Base-by-base conservation (phyloP, 2,113 vertebrate genomes). In the Willisornis vidua region DNA sequence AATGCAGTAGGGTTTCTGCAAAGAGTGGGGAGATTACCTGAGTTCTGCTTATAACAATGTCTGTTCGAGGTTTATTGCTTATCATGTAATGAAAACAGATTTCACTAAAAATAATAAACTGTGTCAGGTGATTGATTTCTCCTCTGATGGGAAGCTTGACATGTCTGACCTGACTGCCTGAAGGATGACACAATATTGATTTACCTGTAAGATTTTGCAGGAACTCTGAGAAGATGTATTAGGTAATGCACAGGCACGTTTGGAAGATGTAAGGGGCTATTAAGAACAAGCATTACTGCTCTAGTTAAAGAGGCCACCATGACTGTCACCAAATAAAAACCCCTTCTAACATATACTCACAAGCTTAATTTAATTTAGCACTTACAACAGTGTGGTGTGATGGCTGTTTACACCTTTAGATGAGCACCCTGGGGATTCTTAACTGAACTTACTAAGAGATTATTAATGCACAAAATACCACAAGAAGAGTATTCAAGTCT, bases 181-280 rank as follows among this genome's bases (percentile, higher is more conserved):
- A 68, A 85, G 70, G 80, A 75, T 95, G 96, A 85, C 92, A 90
- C 73, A 58, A 35, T 66, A 90, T 95, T 90, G 92, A 95, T 95
- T 96, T 92, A 93, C 58, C 70, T 61, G 67, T 52, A 88, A 90
- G 74, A 76, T 87, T 89, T 62, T 78, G 62, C 76, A 90, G 94
- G 83, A 65, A n/a, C 73, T 49, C 57, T 8, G 80, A 82, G 61
- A 78, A 94, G 90, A 87, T 66, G 33, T 49, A 59, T 85, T 79
- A 31, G 73, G 68, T 89, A 97, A 93, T 75, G 70, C 58, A 90
- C 57, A 31, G 68, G 45, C 65, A 57, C 28, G 76, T 89, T 92
- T 84, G 37, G 76, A 90, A 92, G 70, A 93, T 51, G 62, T 87
- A 86, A 93, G 61, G 66, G 82, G 58, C 83, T 58, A 55, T 90